Base-by-base conservation (phyloP, 2,888 invertebrate species). In the Dioctria linearis region DNA sequence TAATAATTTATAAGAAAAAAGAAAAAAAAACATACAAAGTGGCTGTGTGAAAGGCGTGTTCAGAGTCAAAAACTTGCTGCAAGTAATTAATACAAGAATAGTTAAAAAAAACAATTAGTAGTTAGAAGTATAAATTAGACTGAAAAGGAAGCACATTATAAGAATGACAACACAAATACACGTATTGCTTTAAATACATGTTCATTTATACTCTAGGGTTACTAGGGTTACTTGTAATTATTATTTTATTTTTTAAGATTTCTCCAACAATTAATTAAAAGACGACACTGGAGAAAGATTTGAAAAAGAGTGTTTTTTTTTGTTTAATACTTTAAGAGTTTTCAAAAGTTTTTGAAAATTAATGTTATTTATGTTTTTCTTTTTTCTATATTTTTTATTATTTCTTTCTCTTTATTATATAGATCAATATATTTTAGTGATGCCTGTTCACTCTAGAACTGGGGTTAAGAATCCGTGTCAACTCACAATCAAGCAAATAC, bases 131-230 rank as follows among this genome's bases (percentile, higher is more conserved):
- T 66, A 65, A 46, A 69, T 79, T 57, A 78, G 59, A 65, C 71
- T 54, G 71, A 78, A 80, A 80, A 69, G 69, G 80, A 71, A 73
- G 73, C 49, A 73, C 65, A 73, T 4, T 57, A 65, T 66, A 79
- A 76, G 63, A 71, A 49, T 69, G 25, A 42, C 73, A 80, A 65
- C 78, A 80, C 73, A 80, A 80, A 80, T 49, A 82, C 78, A 80
- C 78, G 73, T 82, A 82, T 82, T 82, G 82, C 82, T 82, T 76
- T 76, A 76, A 76, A 37, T 76, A 75, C 76, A 76, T 63, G 61
- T 61, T 76, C 37, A 73, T 73, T 73, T 73, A 73, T 42, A 73
- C 42, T 51, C 57, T 59, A 73, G 51, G 25, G 42, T 57, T 73
- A 73, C 57, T 59, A 73, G 51, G 25, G 42, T 73, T 73, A 73